Evolutionary conservation across 2,797 vertebrate species (phyloP).

Genomic region (Apogon hyalosoma): DNA sequence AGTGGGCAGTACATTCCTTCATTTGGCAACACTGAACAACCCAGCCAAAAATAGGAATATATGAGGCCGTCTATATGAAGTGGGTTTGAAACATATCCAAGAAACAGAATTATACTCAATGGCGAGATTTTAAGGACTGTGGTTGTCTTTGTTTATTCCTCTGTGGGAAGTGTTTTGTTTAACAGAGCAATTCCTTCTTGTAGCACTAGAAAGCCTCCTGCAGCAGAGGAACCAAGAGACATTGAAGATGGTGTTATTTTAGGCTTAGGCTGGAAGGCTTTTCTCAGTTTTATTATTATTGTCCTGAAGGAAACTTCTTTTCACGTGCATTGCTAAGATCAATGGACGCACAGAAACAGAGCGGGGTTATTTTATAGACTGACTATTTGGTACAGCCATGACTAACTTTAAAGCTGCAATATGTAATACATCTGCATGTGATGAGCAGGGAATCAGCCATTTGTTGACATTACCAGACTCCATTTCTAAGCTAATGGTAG

Average conservation of each 20-base stretch:
- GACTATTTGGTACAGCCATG: not conserved
- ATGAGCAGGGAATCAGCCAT: too few relatives aligned
- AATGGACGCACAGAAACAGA: not conserved
- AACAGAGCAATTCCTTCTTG: slow-evolving; percentile 55
- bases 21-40: slow-evolving; percentile 1
- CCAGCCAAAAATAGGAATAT: not conserved
- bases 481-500: too few relatives aligned
- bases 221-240: slow-evolving; percentile 46
- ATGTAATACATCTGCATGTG: too few relatives aligned
- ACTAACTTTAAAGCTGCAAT: too few relatives aligned
- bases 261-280: slow-evolving; percentile 34
- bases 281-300: not conserved
- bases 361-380: not conserved
- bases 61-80: slow-evolving; percentile 15
- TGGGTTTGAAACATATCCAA: slow-evolving; percentile 26
- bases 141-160: slow-evolving; percentile 62
- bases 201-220: slow-evolving; percentile 49
- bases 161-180: slow-evolving; percentile 66
- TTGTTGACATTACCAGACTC: too few relatives aligned
- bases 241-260: slow-evolving; percentile 51
- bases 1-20: slow-evolving; percentile 21
- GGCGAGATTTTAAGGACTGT: slow-evolving; percentile 43
- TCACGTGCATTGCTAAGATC: not conserved
- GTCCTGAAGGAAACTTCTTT: not conserved
- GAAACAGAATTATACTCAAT: slow-evolving; percentile 18